A percentile compares a stretch with the other conserved stretches of the same genome.
Evolutionary conservation across 2,113 vertebrate species (phyloP).

Genomic region (Oryzias javanicus): DNA sequence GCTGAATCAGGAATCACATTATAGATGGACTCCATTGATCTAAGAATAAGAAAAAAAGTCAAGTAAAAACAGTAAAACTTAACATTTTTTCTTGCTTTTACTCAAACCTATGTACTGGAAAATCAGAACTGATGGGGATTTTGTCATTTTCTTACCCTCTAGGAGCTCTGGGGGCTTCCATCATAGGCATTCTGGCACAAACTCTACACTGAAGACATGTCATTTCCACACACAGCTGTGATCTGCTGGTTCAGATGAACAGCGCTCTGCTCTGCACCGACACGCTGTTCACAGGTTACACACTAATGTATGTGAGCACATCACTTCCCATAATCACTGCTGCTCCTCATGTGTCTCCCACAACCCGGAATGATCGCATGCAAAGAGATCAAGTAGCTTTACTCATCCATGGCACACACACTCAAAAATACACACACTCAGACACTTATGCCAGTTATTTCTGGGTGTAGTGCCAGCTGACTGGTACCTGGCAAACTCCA

Average conservation of each 20-base stretch:
- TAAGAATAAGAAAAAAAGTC: neutral
- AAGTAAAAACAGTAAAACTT: neutral
- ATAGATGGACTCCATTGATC: neutral
- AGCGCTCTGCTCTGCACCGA: slow-evolving; percentile 1
- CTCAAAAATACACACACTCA: slow-evolving; percentile 15
- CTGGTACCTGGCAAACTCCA: slow-evolving; percentile 44
- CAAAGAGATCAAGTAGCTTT: slow-evolving; percentile 39
- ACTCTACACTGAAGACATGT: slow-evolving; percentile 19
- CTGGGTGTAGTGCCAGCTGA: slow-evolving; percentile 44
- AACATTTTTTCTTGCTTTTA: neutral
- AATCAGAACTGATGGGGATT: neutral
- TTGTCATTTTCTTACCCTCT: slow-evolving; percentile 43
- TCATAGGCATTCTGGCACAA: slow-evolving; percentile 10
- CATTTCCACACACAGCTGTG: slow-evolving; percentile 12
- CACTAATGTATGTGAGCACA: slow-evolving; percentile 24
- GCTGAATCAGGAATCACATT: no score
- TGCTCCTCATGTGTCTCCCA: slow-evolving; percentile 26
- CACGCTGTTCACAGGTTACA: slow-evolving; percentile 1
- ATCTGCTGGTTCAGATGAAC: slow-evolving; percentile 1
- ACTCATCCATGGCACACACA: slow-evolving; percentile 44
- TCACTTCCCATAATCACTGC: slow-evolving; percentile 48
- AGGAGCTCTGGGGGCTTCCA: slow-evolving; percentile 1
- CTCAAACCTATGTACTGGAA: neutral
- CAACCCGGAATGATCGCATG: slow-evolving; percentile 44
- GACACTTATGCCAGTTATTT: slow-evolving; percentile 44